Evolutionary conservation across 2,797 vertebrate species (phyloP), one percentile per base, ranked within the genome.

Genomic region (Pseudopleuronectes americanus): DNA sequence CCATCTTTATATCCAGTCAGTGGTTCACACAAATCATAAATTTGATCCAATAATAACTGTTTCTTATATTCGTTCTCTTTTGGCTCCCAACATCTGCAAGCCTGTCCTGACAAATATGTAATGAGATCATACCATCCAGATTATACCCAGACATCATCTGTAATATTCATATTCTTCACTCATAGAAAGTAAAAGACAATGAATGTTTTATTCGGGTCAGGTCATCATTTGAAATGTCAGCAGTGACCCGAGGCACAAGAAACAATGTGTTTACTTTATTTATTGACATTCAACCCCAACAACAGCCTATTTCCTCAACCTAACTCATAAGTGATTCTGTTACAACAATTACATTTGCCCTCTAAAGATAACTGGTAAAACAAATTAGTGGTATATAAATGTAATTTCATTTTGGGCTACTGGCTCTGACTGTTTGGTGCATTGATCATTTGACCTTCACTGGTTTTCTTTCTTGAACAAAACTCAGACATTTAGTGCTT

Each of bases 191-290:
- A 21, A 36, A 21, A 21, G 17, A 36, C 19, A 21, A 13, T 43
- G 0, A 3, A 43, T 43, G 12, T 17, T 61, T 13, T 8, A n/a
- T 31, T 48, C 47, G 28, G 6, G 43, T 21, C 43, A 21, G 12
- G 47, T 33, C 28, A 51, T 58, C 36, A 10, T 16, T 58, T 33
- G 60, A 48, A 36, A 62, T 33, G 28, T 22, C 60, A 62, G 9
- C 10, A 17, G 14, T 52, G 21, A 36, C n/a, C 33, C 5, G 31
- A 52, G 48, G 38, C 57, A 22, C 16, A 6, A 43, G 14, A 21
- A 22, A 36, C 13, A 17, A 17, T 3, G 4, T 23, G 21, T 33
- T 63, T 23, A 17, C 21, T 51, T 36, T 38, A 51, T 52, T 63
- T 23, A 63, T 55, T 14, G 10, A 43, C 14, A 51, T 62, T 51